Conservation (phyloP, 2,888 invertebrate genomes). For the Lamellibrachia satsuma region DNA sequence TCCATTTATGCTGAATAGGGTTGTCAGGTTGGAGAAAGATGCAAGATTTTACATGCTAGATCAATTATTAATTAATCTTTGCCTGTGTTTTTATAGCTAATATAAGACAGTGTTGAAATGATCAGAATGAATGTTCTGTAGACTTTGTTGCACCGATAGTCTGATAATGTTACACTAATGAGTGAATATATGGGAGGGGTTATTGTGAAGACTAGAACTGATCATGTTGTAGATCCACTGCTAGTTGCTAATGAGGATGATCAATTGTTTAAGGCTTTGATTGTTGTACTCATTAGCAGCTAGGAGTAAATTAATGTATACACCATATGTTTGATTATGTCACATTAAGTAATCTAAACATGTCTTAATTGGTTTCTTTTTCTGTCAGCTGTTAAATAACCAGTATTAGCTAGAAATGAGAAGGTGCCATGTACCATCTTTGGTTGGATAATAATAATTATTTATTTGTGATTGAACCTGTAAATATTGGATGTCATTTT, state of each 20-base stretch:
- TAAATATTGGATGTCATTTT: background rate
- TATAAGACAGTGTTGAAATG: background rate
- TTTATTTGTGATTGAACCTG: background rate
- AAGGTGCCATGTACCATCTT: background rate
- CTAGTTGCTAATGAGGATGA: background rate
- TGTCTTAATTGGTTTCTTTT: background rate
- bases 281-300: background rate
- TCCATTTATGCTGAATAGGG: background rate
- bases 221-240: background rate
- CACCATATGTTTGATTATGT: background rate
- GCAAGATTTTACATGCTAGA: background rate
- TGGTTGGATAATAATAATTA: background rate
- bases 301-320: background rate
- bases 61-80: background rate
- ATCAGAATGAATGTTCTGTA: background rate
- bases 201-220: background rate
- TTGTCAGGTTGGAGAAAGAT: background rate
- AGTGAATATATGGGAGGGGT: background rate
- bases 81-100: background rate
- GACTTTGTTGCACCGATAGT: background rate
- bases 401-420: background rate
- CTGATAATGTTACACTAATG: background rate
- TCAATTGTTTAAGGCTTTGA: background rate
- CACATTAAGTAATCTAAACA: background rate
- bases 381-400: background rate